Evolutionary conservation across 2,888 invertebrate genomes (phyloP), one percentile per base, ranked within the genome.

Genomic region (Dolomedes plantarius): DNA sequence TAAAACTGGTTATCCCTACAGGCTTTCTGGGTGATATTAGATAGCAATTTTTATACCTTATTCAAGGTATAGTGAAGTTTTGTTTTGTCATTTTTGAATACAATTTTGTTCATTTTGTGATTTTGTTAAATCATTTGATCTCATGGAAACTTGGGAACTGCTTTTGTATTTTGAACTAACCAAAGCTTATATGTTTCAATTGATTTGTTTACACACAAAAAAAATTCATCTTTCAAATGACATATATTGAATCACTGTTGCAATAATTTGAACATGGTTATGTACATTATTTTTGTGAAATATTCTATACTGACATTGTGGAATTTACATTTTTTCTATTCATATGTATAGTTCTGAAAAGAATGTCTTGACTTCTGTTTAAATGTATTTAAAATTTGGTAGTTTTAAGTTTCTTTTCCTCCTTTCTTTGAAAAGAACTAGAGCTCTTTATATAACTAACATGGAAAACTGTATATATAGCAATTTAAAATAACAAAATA

Each of bases 181-280:
- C 56, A 56, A 56, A 56, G 56, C 23, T 23, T 56, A 11, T 56
- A 2, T 56, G 56, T 56, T 56, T 3, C 56, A 46, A 16, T 16
- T 46, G 11, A 36, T 56, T 23, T 56, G 56, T 56, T 23, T 16
- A 56, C 3, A n/a, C n/a, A n/a, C n/a, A n/a, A 13, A 46, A 56
- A 56, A 56, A 23, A 6, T 23, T 56, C 23, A 56, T 56, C 56
- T 23, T 23, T 23, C 23, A 56, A 23, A 23, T 56, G 56, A 56
- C n/a, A 56, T 23, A 56, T 23, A 56, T 56, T 56, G 56, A 56
- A 6, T 56, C 46, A 46, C 23, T 56, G 56, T 56, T 56, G 56
- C 56, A 56, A 56, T 56, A 56, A 56, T 56, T 56, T 11, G 56
- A 3, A 56, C 56, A 23, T 5, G 23, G 3, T 56, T 23, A 5